Evolutionary conservation across 2,888 invertebrate genomes (phyloP).

Genomic region (Sturmia bella): DNA sequence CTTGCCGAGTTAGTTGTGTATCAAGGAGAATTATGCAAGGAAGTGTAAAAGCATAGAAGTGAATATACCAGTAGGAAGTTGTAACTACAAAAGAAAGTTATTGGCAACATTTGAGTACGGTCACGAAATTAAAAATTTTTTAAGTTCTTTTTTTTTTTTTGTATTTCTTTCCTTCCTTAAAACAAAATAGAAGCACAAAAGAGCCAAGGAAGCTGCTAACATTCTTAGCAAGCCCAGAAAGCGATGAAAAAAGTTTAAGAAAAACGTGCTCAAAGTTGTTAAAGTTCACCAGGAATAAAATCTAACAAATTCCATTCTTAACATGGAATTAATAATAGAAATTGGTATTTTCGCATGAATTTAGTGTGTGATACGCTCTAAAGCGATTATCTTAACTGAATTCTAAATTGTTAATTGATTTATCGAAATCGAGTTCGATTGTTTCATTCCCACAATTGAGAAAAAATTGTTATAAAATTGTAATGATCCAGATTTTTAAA

Average conservation of each 20-base stretch:
- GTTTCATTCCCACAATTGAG: too few species aligned
- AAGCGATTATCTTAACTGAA: too few species aligned
- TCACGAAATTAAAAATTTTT: conserved; percentile 65
- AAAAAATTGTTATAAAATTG: too few species aligned
- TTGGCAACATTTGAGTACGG: conserved; percentile 69
- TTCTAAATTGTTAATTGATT: too few species aligned
- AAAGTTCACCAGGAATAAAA: neutral
- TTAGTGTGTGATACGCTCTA: too few species aligned
- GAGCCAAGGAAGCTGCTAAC: conserved; percentile 45
- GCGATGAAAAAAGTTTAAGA: conserved; percentile 20
- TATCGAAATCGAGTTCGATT: too few species aligned
- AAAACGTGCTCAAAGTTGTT: conserved; percentile 1
- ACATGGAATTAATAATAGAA: too few species aligned
- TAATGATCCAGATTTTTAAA: too few species aligned
- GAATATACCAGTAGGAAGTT: conserved; percentile 42
- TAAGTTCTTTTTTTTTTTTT: conserved; percentile 30
- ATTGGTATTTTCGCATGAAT: too few species aligned
- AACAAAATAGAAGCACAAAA: conserved; percentile 27
- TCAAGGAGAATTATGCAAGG: conserved; percentile 8
- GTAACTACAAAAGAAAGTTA: conserved; percentile 62
- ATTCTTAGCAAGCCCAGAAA: conserved; percentile 32
- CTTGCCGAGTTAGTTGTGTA: conserved; percentile 35
- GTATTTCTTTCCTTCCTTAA: neutral
- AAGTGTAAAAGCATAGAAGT: conserved; percentile 1
- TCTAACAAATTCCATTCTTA: neutral